A percentile compares a stretch with the other conserved stretches of the same genome.
Evolutionary conservation across 2,797 vertebrate species (phyloP).

Genomic region (Clarias fuscus): DNA sequence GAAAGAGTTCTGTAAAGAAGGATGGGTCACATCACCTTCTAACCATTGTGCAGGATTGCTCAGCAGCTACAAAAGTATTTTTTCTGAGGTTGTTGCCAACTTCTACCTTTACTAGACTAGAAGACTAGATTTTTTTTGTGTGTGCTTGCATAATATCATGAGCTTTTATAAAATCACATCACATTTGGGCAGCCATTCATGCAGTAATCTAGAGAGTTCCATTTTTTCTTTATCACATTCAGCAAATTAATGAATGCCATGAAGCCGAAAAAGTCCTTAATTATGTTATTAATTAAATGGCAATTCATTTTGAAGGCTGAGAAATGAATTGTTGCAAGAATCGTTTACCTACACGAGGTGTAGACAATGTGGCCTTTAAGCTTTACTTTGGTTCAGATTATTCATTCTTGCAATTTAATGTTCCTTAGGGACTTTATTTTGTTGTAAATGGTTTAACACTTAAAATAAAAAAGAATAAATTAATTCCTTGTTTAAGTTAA

Average conservation of each 20-base stretch:
- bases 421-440: background rate
- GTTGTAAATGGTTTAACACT: too few species aligned
- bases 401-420: background rate
- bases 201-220: constrained; percentile 65
- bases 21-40: constrained; percentile 47
- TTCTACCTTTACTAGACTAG: background rate
- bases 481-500: background rate
- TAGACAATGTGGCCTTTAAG: background rate
- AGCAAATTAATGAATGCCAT: constrained; percentile 74
- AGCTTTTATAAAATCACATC: constrained; percentile 1
- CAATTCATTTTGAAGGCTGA: constrained; percentile 15
- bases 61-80: constrained; percentile 39
- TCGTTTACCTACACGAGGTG: background rate
- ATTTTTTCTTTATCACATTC: constrained; percentile 49
- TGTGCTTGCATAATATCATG: background rate
- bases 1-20: constrained; percentile 26
- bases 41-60: background rate
- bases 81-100: background rate
- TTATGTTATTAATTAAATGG: constrained; percentile 74
- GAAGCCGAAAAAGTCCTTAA: constrained; percentile 75
- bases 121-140: background rate
- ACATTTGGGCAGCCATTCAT: constrained; percentile 5
- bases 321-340: background rate
- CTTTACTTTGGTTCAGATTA: background rate
- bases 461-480: background rate